phyloP scores from a whole-genome alignment of 2,797 vertebrate species.

The Anisognathus igniventris region DNA sequence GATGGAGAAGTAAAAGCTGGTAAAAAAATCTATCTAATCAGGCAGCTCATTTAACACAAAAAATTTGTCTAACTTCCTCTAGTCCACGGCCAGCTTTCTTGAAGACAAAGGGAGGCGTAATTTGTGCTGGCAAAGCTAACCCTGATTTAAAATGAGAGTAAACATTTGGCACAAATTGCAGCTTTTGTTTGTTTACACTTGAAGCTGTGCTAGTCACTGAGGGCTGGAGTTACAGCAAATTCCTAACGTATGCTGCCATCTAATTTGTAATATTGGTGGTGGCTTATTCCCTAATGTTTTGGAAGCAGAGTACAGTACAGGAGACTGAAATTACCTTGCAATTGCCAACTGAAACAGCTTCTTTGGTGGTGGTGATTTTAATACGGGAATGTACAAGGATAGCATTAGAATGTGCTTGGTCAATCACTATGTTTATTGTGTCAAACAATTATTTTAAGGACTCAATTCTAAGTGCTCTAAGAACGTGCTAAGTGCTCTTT shows the following conservation, averaged over 20 bases:
- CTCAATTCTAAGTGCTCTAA: background rate
- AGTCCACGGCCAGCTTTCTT: background rate
- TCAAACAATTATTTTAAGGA: background rate
- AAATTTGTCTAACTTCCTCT: background rate
- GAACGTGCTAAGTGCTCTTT: background rate
- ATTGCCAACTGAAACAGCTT: background rate
- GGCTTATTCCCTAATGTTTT: background rate
- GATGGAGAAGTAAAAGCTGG: background rate
- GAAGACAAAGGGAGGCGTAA: constrained; percentile 33
- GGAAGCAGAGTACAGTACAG: background rate
- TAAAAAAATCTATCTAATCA: constrained; percentile 7
- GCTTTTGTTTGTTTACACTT: constrained; percentile 57
- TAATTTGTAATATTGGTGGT: background rate
- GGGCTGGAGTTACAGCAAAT: constrained; percentile 5
- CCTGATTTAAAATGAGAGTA: constrained; percentile 36
- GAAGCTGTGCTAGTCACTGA: constrained; percentile 21
- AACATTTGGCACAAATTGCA: background rate
- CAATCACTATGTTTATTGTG: background rate
- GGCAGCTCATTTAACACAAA: background rate
- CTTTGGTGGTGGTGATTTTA: background rate
- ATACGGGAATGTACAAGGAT: background rate
- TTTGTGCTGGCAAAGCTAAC: constrained; percentile 24
- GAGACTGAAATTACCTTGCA: background rate
- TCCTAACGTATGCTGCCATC: background rate
- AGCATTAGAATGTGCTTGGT: background rate